Evolutionary conservation across 2,797 vertebrate genomes (phyloP), one percentile per base, ranked within the genome.

Genomic region (Fringilla coelebs): DNA sequence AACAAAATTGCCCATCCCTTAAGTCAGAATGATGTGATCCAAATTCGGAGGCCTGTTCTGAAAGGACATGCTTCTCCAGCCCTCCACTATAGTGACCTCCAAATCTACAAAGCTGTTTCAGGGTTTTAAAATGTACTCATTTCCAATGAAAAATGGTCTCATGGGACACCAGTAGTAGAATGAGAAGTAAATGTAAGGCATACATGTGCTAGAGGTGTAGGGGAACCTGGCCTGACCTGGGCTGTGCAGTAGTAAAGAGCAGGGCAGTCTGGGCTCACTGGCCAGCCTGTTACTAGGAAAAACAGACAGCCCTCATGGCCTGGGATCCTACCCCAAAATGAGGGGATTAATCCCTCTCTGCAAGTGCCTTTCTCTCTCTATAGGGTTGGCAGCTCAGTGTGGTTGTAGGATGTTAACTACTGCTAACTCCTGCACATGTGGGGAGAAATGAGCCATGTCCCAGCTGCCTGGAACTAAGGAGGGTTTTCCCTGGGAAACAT

Each of bases 161-260:
- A 34, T 0, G 2, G 43, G 51, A 55, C 43, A 11, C 32, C n/a
- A 38, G 36, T 1, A 19, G 57, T 20, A 45, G 49, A 38, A 29
- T 29, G 14, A n/a, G 46, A 20, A n/a, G 38, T 13, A 9, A 62
- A n/a, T 14, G 24, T 17, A 6, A 82, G 41, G 45, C 28, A 16
- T 9, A 22, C 0, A 0, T 38, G 31, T 10, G 6, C 49, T 45
- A 4, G 46, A 11, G 36, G 9, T 24, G 31, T 32, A 18, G 13
- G 40, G 17, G 8, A 43, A 36, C 17, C 48, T 85, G 52, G 36
- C 40, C 75, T 58, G 62, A 7, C 15, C 38, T 34, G 5, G 28
- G 65, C 28, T 34, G 41, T 46, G 79, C 79, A 11, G 17, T 2
- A 38, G 18, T 4, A 9, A 52, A 31, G 57, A 62, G 26, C 52